These are phyloP conservation scores for Chondrosia reniformis DNA, from an alignment of 37 sponge, comb jelly and placozoan genomes.

Conservation along the genomic window DNA sequence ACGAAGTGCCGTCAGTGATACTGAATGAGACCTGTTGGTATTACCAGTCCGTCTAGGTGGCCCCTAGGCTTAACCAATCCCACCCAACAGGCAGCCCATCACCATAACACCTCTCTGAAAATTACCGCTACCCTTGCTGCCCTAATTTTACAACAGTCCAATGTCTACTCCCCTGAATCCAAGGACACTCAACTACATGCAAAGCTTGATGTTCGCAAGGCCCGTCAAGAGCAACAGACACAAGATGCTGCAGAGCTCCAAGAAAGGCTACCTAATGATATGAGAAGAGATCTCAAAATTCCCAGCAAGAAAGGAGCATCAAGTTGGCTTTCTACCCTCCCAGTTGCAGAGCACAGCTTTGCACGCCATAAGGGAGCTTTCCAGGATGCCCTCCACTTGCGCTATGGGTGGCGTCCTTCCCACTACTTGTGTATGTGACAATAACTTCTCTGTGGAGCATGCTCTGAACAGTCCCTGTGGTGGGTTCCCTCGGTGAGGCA, in stretches of 20 bases:
- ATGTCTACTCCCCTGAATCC: neutral
- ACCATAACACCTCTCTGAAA: neutral
- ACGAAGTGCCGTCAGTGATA: neutral
- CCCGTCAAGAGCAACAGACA: neutral
- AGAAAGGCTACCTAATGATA: neutral
- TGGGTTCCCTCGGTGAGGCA: neutral
- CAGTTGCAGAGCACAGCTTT: neutral
- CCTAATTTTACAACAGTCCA: constrained; percentile 3
- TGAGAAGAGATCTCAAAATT: neutral
- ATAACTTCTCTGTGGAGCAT: neutral
- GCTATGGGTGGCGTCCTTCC: neutral
- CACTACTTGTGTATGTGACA: neutral
- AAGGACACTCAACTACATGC: neutral
- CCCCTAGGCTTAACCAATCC: constrained; percentile 1
- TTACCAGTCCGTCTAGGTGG: neutral
- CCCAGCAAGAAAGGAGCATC: neutral
- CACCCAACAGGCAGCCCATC: neutral
- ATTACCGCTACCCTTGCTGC: constrained; percentile 1
- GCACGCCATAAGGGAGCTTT: neutral
- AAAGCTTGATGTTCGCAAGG: neutral
- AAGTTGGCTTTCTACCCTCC: neutral
- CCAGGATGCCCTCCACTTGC: neutral
- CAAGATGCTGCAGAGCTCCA: neutral
- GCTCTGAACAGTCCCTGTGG: neutral
- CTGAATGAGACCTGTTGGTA: neutral